Conservation (phyloP, 2,113 vertebrate species). For the Rhabdomys dilectus region DNA sequence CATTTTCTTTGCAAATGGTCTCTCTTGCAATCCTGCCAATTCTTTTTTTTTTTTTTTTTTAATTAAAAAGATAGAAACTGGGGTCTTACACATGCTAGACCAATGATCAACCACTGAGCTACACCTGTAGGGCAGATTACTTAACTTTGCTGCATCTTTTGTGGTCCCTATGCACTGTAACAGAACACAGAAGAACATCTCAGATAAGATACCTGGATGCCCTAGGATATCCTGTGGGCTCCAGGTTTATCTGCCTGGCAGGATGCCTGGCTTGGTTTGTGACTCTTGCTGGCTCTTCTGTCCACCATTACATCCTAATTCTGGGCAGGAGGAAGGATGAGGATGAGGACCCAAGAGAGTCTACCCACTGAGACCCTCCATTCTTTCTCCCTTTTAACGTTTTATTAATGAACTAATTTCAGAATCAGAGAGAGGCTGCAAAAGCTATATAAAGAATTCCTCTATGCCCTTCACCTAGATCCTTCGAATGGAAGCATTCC, state of each 20-base stretch:
- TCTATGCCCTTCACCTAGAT: background rate
- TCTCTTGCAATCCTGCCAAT: background rate
- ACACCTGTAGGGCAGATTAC: background rate
- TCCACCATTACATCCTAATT: background rate
- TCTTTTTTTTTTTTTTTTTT: too few species aligned
- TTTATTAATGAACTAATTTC: slow-evolving; percentile 5
- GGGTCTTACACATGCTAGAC: background rate
- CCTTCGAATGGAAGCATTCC: slow-evolving; percentile 11
- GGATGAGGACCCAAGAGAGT: background rate
- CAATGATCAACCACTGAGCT: background rate
- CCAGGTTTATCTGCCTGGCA: background rate
- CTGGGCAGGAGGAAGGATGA: background rate
- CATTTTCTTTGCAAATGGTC: slow-evolving; percentile 28
- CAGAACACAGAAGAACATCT: background rate
- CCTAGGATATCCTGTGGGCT: background rate
- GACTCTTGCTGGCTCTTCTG: background rate
- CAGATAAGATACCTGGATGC: background rate
- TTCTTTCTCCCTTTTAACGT: slow-evolving; percentile 15
- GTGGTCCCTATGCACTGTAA: background rate
- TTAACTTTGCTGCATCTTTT: background rate
- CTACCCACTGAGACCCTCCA: background rate
- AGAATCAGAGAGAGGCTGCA: slow-evolving; percentile 34
- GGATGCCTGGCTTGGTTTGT: background rate
- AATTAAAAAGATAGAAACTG: background rate
- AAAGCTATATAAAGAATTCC: slow-evolving; percentile 14